Evolutionary conservation across 1,140 invertebrate species (phyloP).

Genomic region (Helicorthomorpha holstii): DNA sequence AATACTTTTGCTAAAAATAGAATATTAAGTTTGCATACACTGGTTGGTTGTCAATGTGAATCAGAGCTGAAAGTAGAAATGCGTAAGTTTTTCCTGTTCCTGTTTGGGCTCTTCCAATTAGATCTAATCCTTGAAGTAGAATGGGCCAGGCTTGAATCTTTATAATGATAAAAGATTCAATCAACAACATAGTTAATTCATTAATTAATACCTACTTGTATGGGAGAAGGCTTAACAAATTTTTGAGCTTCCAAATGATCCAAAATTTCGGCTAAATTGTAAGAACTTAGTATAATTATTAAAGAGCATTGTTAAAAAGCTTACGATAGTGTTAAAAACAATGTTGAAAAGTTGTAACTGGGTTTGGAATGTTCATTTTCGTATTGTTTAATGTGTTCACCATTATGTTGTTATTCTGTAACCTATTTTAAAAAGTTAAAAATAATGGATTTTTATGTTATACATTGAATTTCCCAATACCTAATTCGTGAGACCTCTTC

Average conservation of each 20-base stretch:
- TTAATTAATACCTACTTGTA: slow-evolving; percentile 45
- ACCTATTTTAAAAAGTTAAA: too few species aligned
- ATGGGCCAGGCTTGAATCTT: slow-evolving; percentile 88
- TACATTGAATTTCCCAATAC: slow-evolving; percentile 10
- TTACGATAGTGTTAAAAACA: slow-evolving; percentile 54
- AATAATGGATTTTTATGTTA: slow-evolving; percentile 18
- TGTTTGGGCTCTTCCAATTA: slow-evolving; percentile 87
- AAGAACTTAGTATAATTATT: too few species aligned
- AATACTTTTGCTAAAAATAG: too few species aligned
- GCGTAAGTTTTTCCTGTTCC: slow-evolving; percentile 83
- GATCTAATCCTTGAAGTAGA: slow-evolving; percentile 60
- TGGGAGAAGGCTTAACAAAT: slow-evolving; percentile 71
- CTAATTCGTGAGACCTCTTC: slow-evolving; percentile 40
- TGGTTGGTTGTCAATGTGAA: slow-evolving; percentile 68
- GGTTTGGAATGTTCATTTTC: slow-evolving; percentile 51
- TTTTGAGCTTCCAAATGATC: slow-evolving; percentile 61
- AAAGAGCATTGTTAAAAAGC: too few species aligned
- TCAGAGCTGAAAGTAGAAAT: slow-evolving; percentile 73
- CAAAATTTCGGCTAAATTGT: slow-evolving; percentile 46
- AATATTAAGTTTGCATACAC: too few species aligned
- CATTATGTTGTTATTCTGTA: slow-evolving; percentile 46
- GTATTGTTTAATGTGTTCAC: slow-evolving; percentile 27
- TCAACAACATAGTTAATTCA: too few species aligned
- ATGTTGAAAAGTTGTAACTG: slow-evolving; percentile 62
- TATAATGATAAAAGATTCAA: too few species aligned